Base-by-base conservation (phyloP, 2,797 vertebrate species). In the Diplodus sargus region DNA sequence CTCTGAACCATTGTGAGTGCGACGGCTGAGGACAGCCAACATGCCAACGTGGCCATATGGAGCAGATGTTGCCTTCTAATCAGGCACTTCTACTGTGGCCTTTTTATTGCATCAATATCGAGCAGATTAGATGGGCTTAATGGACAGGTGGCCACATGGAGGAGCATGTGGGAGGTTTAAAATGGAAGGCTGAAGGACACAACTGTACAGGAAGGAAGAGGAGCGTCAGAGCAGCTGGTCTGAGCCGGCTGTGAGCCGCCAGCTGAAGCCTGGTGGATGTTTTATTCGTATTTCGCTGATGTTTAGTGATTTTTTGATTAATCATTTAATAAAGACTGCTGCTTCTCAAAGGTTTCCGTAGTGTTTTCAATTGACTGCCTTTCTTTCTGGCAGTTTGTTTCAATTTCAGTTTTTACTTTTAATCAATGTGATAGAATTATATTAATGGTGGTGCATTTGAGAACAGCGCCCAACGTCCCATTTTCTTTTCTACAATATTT, bases 41-140 rank as follows among this genome's bases (percentile, higher is more conserved):
- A 2, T 15, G 54, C 76, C 77, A 66, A 45, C 30, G 20, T 17
- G 45, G 12, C 70, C 82, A 74, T 34, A 61, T 39, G 74, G 78
- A 85, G 74, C 87, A 90, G 84, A 89, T 91, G 84, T 83, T 81
- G 59, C 56, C 23, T 77, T 85, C 77, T 82, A 78, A 89, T 89
- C 79, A 84, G 69, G 20, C 66, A 20, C 42, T 75, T 80, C 74
- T 58, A 59, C 82, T 63, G 56, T 63, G 71, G 80, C 78, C 80
- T 79, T 82, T 88, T 89, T 82, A 83, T 85, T 84, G 75, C 77
- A 79, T 87, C 85, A 84, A 79, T 82, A 85, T 84, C 74, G 3
- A 67, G 62, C 61, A 80, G 85, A 86, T 90, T 76, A 90, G 78
- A 67, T 75, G 85, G 84, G 60, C 4, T 89, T 82, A 82, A 85